Evolutionary conservation across 2,797 vertebrate species (phyloP).

Genomic region (Glyptemys insculpta): DNA sequence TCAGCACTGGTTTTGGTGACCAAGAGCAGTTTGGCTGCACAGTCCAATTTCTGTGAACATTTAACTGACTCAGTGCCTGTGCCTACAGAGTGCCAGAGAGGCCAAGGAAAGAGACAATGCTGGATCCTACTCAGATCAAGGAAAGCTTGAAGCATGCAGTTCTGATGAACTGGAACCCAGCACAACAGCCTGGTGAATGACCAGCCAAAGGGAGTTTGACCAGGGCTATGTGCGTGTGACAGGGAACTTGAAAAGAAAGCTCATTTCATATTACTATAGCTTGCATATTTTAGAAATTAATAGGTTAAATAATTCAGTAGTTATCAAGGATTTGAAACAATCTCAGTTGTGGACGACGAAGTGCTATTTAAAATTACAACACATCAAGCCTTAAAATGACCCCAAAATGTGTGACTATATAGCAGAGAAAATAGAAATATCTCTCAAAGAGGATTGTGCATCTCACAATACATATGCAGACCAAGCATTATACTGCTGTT

Average conservation of each 20-base stretch:
- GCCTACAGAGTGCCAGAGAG: not conserved
- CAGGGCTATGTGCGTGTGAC: not conserved
- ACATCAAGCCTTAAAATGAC: not conserved
- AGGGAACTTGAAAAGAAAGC: not conserved
- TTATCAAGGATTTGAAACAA: not conserved
- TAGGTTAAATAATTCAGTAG: fast-evolving
- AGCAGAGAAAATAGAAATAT: not conserved
- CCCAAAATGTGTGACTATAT: not conserved
- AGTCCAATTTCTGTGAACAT: not conserved
- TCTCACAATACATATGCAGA: not conserved
- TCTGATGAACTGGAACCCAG: not conserved
- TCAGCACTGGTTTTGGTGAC: not conserved
- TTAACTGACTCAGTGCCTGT: not conserved
- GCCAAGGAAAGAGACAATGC: not conserved
- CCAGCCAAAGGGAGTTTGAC: not conserved
- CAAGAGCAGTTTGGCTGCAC: not conserved
- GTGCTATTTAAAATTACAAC: not conserved
- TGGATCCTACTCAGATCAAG: not conserved
- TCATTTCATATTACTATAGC: not conserved
- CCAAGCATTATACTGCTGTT: fast-evolving
- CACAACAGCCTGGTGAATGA: not conserved
- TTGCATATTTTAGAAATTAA: not conserved
- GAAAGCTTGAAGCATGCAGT: not conserved
- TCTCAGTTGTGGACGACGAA: not conserved
- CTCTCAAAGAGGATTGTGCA: not conserved